Conservation (phyloP, 1,140 invertebrate species). For the Pachypeltis micranthus region DNA sequence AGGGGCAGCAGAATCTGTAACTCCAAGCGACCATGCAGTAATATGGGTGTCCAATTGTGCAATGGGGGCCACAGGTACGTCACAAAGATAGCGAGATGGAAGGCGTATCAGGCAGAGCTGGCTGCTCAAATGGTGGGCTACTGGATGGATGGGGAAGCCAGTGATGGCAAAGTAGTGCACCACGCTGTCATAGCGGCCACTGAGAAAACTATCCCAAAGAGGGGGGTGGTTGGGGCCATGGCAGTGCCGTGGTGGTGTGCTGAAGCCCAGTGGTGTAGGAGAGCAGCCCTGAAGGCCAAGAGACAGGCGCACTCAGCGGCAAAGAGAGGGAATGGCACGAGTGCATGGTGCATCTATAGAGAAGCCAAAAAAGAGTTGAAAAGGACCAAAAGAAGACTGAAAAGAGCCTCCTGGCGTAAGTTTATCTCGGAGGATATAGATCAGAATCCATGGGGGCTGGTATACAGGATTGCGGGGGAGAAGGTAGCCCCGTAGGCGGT, state of each 20-base stretch:
- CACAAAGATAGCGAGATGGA: not conserved
- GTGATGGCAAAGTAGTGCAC: not conserved
- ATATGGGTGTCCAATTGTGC: not conserved
- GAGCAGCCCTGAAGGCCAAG: not conserved
- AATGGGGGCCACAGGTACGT: not conserved
- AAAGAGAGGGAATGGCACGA: not conserved
- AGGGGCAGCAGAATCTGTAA: not conserved
- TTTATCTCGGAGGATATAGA: not conserved
- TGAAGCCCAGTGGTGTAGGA: not conserved
- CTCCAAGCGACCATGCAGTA: not conserved
- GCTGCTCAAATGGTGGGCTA: not conserved
- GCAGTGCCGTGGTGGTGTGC: not conserved
- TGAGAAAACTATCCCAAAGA: not conserved
- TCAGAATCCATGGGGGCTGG: not conserved
- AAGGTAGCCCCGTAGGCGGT: not conserved
- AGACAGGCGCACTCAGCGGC: not conserved
- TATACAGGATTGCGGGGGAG: not conserved
- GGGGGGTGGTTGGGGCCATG: too few relatives aligned
- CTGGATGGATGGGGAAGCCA: not conserved
- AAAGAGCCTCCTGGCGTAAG: not conserved
- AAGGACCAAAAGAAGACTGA: not conserved
- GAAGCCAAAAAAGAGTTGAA: not conserved
- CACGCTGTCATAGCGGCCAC: not conserved
- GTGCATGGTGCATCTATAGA: not conserved
- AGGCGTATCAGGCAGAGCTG: not conserved